Base-by-base conservation (phyloP, 2,888 invertebrate species). In the Netelia inedita region DNA sequence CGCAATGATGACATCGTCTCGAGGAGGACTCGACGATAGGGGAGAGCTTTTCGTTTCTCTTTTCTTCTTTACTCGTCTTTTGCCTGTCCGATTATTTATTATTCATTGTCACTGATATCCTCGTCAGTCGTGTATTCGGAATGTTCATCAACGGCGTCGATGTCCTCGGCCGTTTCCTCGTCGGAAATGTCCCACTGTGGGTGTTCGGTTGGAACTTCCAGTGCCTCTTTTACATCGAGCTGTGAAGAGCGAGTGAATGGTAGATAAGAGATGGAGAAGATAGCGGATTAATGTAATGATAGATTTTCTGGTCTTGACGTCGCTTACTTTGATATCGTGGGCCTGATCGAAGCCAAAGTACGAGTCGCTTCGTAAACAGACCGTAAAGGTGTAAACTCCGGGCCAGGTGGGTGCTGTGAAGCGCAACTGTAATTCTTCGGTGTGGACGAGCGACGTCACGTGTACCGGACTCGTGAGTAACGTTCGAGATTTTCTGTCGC, bases 181-280 rank as follows among this genome's bases (percentile, higher is more conserved):
- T 98, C 98, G 88, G 98, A 97, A 92, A 98, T 97, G 91, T 99
- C 98, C 99, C 99, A 99, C 94, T 99, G 99, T n/a, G 98, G 98
- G 94, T 99, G 98, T 92, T 98, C 97, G 73, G 96, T 97, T 86
- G 98, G 97, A 91, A 98, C 96, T 89, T 97, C 97, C 87, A 98
- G 97, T 35, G 99, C 99, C 94, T 98, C 98, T 94, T 99, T 98
- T 85, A 99, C 99, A 94, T 99, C 99, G 94, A 99, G 94, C 97
- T 96, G 90, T 46, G 63, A 55, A 73, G 53, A 41, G 11, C 1
- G 41, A 19, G 55, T 21, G 35, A 16, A 16, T 28, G 3, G 16
- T 10, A 72, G 43, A 73, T 41, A 11, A 19, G 65, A 1, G 1
- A 69, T 57, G 46, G 35, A 53, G 19, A 50, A 50, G 23, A n/a